Conservation (phyloP, 1,140 invertebrate genomes). For the Neuroterus valhalla region DNA sequence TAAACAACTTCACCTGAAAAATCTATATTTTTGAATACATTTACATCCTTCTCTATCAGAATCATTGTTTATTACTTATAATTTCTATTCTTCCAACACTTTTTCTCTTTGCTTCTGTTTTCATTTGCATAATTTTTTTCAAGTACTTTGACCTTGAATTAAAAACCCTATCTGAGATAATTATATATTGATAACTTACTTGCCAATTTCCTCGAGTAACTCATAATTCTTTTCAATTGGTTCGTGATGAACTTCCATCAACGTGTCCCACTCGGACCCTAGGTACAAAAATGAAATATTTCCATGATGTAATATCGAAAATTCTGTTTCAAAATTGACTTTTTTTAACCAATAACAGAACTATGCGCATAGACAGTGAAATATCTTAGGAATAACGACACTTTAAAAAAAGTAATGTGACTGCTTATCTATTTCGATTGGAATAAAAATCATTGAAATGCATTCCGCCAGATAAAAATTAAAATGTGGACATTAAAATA, state of each 20-base stretch:
- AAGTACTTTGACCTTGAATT: not conserved
- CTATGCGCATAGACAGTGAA: too few relatives aligned
- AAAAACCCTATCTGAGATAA: not conserved
- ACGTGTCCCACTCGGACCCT: slow-evolving; percentile 70
- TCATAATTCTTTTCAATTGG: slow-evolving; percentile 78
- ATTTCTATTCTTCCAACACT: too few relatives aligned
- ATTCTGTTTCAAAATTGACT: too few relatives aligned
- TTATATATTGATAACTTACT: slow-evolving; percentile 69
- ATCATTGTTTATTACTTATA: too few relatives aligned
- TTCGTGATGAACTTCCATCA: slow-evolving; percentile 78
- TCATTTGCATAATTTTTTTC: not conserved
- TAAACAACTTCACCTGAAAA: too few relatives aligned
- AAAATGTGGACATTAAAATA: not conserved
- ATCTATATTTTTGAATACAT: too few relatives aligned
- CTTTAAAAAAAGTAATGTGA: not conserved
- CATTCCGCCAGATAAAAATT: slow-evolving; percentile 21
- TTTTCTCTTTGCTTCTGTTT: not conserved
- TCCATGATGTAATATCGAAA: not conserved
- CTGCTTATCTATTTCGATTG: not conserved
- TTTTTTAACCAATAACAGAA: too few relatives aligned
- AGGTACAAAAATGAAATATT: slow-evolving; percentile 33
- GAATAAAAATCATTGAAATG: slow-evolving; percentile 16
- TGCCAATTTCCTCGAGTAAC: slow-evolving; percentile 79
- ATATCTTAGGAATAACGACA: not conserved
- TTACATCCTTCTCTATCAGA: too few relatives aligned